Evolutionary conservation across 2,797 vertebrate genomes (phyloP).

Genomic region (Pipistrellus pygmaeus): DNA sequence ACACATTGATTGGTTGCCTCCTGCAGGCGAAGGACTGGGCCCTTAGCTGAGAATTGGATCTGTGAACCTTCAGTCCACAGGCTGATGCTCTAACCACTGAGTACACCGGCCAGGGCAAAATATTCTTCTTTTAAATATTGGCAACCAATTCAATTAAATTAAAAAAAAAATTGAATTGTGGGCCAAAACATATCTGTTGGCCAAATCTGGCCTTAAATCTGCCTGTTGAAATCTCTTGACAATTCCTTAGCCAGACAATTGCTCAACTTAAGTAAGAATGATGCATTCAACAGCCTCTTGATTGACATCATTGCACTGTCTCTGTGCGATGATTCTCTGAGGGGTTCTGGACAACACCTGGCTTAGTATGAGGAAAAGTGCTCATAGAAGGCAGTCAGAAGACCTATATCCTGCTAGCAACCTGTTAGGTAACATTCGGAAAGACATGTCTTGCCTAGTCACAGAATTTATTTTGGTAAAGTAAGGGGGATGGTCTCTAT

Average conservation of each 20-base stretch:
- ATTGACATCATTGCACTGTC: background rate
- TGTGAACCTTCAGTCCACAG: too few relatives aligned
- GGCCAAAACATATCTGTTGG: background rate
- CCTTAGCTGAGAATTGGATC: too few relatives aligned
- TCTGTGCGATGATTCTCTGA: background rate
- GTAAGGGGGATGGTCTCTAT: background rate
- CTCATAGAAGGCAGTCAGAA: background rate
- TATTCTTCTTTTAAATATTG: constrained; percentile 42
- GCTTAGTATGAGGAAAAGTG: background rate
- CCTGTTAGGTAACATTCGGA: constrained; percentile 12
- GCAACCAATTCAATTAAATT: background rate
- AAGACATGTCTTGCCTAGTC: constrained; percentile 44
- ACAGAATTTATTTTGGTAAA: background rate
- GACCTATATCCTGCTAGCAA: background rate
- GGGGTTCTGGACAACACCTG: constrained; percentile 2
- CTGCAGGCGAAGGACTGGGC: too few relatives aligned
- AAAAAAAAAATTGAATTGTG: background rate
- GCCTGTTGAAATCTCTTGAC: constrained; percentile 29
- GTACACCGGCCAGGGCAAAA: background rate
- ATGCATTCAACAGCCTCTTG: background rate
- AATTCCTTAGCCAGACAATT: background rate
- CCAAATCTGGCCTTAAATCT: constrained; percentile 43
- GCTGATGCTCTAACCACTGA: too few relatives aligned
- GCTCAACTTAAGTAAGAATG: background rate
- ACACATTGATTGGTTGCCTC: too few relatives aligned